Percentiles rank a stretch among this genome's conserved stretches.
phyloP scores from a whole-genome alignment of 2,797 vertebrate species.

The Gobio occitaniae region DNA sequence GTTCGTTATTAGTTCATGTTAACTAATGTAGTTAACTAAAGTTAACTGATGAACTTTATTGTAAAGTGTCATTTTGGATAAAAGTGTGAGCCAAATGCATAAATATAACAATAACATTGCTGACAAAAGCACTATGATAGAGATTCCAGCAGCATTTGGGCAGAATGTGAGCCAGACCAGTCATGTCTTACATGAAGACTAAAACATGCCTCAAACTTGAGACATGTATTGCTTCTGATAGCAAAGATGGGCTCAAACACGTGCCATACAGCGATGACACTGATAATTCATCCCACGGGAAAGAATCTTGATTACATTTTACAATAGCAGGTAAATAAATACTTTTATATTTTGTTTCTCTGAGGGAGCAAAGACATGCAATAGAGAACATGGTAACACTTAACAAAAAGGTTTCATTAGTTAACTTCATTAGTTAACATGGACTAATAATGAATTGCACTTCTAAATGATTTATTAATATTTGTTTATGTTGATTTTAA shows the following conservation, averaged over 20 bases:
- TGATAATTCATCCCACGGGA: background rate
- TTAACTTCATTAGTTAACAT: no score
- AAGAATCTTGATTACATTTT: background rate
- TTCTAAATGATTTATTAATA: no score
- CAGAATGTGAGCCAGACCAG: background rate
- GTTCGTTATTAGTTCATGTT: no score
- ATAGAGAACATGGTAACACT: background rate
- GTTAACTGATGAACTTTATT: no score
- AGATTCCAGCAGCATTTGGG: background rate
- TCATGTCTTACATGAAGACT: background rate
- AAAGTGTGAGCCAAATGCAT: background rate
- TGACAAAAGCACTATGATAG: background rate
- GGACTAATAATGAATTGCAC: no score
- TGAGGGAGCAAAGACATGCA: background rate
- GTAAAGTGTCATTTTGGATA: background rate
- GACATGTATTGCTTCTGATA: background rate
- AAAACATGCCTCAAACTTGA: background rate
- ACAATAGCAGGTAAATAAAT: conserved; percentile 5
- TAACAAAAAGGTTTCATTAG: no score
- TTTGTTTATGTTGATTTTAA: no score
- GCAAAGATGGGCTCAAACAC: conserved; percentile 2
- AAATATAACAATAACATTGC: background rate
- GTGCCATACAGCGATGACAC: background rate
- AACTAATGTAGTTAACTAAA: no score
- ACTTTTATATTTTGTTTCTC: background rate